Conservation (phyloP, 2,797 vertebrate species). For the Coranthus polyacanthus region DNA sequence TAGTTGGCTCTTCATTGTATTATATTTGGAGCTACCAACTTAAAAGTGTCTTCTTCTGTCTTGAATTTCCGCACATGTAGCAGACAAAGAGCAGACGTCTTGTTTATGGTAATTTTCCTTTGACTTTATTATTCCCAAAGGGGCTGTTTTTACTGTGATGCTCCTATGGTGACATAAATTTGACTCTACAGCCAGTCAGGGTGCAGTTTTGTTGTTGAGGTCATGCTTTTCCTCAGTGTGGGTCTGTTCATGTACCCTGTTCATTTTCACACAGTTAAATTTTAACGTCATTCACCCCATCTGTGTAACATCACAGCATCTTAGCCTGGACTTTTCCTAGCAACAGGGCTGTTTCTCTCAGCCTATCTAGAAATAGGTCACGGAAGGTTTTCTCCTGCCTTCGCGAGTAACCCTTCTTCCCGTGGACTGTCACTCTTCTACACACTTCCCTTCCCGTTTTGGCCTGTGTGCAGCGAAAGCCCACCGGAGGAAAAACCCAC, state of each 20-base stretch:
- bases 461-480: background rate
- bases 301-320: slow-evolving; percentile 2
- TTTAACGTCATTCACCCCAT: background rate
- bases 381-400: slow-evolving; percentile 36
- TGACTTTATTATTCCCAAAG: slow-evolving; percentile 23
- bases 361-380: slow-evolving; percentile 79
- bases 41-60: background rate
- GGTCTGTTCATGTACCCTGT: background rate
- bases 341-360: slow-evolving; percentile 60
- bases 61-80: no score
- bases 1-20: background rate
- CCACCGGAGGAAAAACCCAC: slow-evolving; percentile 39
- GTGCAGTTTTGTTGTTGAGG: slow-evolving; percentile 1
- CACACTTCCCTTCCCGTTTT: slow-evolving; percentile 9
- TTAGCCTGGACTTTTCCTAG: slow-evolving; percentile 49
- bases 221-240: background rate
- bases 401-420: slow-evolving; percentile 16
- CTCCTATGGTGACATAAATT: background rate
- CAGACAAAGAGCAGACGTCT: background rate
- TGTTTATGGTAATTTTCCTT: slow-evolving; percentile 9
- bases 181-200: background rate
- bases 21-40: background rate
- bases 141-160: background rate
- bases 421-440: slow-evolving; percentile 13
- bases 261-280: background rate